Conservation (phyloP, 2,888 invertebrate species). For the Smittia sp. region DNA sequence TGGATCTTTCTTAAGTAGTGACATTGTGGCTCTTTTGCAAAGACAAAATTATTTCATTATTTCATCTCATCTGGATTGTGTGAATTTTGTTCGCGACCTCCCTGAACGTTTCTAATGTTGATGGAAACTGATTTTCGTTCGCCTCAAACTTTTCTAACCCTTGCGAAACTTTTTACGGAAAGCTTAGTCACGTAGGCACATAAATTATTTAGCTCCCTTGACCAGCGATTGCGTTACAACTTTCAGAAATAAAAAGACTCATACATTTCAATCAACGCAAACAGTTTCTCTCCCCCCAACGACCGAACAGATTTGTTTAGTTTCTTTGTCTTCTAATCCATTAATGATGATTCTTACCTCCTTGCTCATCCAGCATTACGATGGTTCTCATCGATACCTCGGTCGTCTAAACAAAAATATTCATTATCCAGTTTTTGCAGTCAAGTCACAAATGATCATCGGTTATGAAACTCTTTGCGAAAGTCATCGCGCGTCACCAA, state of each 20-base stretch:
- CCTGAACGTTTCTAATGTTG: too few species aligned
- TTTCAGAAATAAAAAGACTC: too few species aligned
- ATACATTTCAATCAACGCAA: too few species aligned
- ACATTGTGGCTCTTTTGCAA: background rate
- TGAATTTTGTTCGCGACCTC: too few species aligned
- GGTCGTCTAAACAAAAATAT: constrained; percentile 88
- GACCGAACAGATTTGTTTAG: constrained; percentile 42
- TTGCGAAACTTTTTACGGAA: too few species aligned
- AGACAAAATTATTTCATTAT: background rate
- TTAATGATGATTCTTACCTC: constrained; percentile 79
- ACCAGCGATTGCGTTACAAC: too few species aligned
- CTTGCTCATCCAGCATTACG: constrained; percentile 99
- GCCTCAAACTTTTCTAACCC: too few species aligned
- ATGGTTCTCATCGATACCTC: constrained; percentile 99
- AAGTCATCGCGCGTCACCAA: background rate
- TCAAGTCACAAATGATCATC: background rate
- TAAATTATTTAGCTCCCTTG: too few species aligned
- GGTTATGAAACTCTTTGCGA: too few species aligned
- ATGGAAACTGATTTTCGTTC: too few species aligned
- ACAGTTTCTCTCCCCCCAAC: constrained; percentile 35
- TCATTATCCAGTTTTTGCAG: constrained; percentile 16
- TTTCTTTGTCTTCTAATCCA: constrained; percentile 43
- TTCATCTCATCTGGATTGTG: too few species aligned
- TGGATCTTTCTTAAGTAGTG: background rate
- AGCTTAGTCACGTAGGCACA: too few species aligned